Evolutionary conservation across 2,888 invertebrate species (phyloP).

Genomic region (Apoda limacodes): DNA sequence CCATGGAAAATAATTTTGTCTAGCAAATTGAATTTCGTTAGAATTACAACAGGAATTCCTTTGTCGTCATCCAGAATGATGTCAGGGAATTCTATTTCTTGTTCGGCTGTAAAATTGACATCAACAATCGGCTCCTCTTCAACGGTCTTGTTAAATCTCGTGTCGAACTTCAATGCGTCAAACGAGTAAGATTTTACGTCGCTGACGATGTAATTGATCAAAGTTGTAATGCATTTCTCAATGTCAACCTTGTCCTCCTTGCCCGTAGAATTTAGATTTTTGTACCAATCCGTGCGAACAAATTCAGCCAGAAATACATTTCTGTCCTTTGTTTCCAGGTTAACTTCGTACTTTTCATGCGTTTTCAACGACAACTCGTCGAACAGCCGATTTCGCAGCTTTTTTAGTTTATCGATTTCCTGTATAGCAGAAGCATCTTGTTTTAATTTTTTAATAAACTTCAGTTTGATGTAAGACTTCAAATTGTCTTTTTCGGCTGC

Average conservation of each 20-base stretch:
- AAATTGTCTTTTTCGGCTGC: conserved; percentile 22
- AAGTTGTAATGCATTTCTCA: conserved; percentile 28
- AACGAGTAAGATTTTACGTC: conserved; percentile 31
- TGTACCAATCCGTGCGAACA: conserved; percentile 24
- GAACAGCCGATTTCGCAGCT: conserved; percentile 23
- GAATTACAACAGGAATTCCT: conserved; percentile 32
- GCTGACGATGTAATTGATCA: conserved; percentile 33
- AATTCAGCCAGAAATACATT: conserved; percentile 22
- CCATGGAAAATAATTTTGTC: conserved; percentile 29
- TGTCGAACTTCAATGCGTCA: conserved; percentile 29
- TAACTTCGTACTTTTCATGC: conserved; percentile 2
- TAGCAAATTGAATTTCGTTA: conserved; percentile 25
- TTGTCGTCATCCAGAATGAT: conserved; percentile 31
- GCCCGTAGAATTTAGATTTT: conserved; percentile 13
- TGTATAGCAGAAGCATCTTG: conserved; percentile 18
- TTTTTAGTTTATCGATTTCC: conserved; percentile 29
- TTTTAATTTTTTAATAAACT: conserved; percentile 24
- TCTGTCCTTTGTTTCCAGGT: conserved; percentile 23
- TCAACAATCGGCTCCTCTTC: conserved; percentile 25
- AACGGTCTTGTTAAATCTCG: conserved; percentile 17
- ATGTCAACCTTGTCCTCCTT: conserved; percentile 22
- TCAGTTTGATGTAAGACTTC: conserved; percentile 30
- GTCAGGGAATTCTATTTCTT: conserved; percentile 35
- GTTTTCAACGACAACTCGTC: conserved; percentile 15
- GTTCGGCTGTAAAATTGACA: conserved; percentile 25